phyloP scores from a whole-genome alignment of 2,888 invertebrate genomes.

The Coelinius sp. region DNA sequence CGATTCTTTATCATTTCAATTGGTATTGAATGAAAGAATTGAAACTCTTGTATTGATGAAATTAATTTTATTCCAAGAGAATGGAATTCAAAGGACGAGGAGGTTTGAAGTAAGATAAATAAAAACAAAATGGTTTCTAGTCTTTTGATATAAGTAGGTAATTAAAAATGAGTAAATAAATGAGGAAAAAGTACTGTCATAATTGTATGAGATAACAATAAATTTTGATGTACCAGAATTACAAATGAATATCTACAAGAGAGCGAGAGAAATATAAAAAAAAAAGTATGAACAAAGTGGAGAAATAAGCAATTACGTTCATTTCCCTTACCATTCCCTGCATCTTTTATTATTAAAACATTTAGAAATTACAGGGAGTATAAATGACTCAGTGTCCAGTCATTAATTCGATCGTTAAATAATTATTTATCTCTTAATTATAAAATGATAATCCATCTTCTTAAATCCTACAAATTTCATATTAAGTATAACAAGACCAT shows the following conservation, averaged over 20 bases:
- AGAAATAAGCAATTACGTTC: background rate
- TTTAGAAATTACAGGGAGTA: constrained; percentile 65
- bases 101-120: constrained; percentile 24
- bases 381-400: constrained; percentile 29
- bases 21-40: background rate
- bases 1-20: background rate
- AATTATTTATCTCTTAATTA: constrained; percentile 11
- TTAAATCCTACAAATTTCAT: constrained; percentile 61
- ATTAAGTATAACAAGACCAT: constrained; percentile 60
- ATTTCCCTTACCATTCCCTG: constrained; percentile 28
- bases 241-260: constrained; percentile 5
- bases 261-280: constrained; percentile 20
- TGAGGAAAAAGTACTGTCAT: constrained; percentile 23
- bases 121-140: constrained; percentile 43
- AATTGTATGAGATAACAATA: constrained; percentile 15
- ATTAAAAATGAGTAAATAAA: constrained; percentile 20
- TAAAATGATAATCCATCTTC: constrained; percentile 43
- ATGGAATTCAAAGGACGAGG: constrained; percentile 14
- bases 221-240: constrained; percentile 27
- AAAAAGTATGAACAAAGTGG: background rate
- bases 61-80: constrained; percentile 6
- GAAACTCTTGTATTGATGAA: background rate
- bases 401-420: constrained; percentile 34
- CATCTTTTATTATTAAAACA: constrained; percentile 67
- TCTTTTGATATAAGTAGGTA: constrained; percentile 47